These are phyloP conservation scores for Osmoderma eremita DNA, from an alignment of 2,888 invertebrate species.

Conservation along the genomic window DNA sequence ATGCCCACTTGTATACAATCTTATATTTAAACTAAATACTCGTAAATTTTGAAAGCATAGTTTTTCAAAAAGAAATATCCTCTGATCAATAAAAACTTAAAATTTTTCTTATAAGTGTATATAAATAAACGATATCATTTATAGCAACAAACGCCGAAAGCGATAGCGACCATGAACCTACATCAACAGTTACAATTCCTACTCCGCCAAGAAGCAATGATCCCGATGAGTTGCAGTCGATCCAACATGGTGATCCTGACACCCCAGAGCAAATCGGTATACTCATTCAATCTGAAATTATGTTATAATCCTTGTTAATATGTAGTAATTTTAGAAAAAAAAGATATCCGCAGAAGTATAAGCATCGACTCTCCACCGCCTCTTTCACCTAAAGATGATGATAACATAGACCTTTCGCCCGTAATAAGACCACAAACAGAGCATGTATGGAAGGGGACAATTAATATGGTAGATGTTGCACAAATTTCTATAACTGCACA, in stretches of 20 bases:
- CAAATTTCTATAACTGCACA: conserved; percentile 86
- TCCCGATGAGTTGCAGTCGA: conserved; percentile 53
- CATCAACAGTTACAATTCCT: conserved; percentile 79
- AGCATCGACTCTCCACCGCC: conserved; percentile 36
- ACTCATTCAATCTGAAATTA: background rate
- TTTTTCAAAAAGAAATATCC: too few species aligned
- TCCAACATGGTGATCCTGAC: conserved; percentile 23
- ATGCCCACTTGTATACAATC: too few species aligned
- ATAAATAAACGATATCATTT: conserved; percentile 9
- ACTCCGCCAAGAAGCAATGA: conserved; percentile 65
- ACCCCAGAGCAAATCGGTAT: conserved; percentile 31
- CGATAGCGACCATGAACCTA: conserved; percentile 81
- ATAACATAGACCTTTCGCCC: conserved; percentile 18
- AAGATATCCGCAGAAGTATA: conserved; percentile 24
- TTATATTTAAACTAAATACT: too few species aligned
- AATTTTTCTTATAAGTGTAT: background rate
- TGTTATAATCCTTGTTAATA: background rate
- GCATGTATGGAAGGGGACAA: conserved; percentile 79
- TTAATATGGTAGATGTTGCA: conserved; percentile 91
- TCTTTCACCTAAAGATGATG: conserved; percentile 39
- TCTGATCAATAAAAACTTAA: too few species aligned
- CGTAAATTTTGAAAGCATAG: too few species aligned
- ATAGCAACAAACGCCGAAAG: conserved; percentile 63
- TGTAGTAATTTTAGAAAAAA: conserved; percentile 32
- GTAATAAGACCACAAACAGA: conserved; percentile 51